Evolutionary conservation across 2,888 invertebrate genomes (phyloP).

Genomic region (Platycheirus albimanus): DNA sequence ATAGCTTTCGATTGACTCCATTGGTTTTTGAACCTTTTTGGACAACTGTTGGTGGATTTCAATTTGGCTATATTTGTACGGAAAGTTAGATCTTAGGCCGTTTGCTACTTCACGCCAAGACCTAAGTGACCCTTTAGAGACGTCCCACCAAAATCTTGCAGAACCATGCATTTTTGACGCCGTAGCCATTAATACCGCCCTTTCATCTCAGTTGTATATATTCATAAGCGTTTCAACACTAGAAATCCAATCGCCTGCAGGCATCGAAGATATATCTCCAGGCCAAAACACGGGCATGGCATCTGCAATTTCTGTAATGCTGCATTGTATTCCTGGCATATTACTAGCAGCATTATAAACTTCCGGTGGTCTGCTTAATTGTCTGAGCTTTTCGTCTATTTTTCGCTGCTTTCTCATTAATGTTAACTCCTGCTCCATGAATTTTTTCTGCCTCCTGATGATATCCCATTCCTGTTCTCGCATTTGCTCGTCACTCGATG

Average conservation of each 20-base stretch:
- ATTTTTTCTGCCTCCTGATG: too few species aligned
- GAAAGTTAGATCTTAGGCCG: not conserved
- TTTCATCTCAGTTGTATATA: constrained; percentile 14
- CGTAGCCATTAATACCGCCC: constrained; percentile 9
- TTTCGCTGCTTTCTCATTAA: too few species aligned
- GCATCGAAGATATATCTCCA: constrained; percentile 31
- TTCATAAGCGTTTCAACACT: not conserved
- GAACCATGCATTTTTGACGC: constrained; percentile 23
- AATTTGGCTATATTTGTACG: not conserved
- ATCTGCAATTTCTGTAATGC: too few species aligned
- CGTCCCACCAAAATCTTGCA: constrained; percentile 38
- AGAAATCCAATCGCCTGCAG: not conserved
- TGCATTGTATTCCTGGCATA: too few species aligned
- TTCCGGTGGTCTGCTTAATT: too few species aligned
- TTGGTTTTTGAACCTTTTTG: not conserved
- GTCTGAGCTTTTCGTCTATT: too few species aligned
- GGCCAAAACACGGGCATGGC: constrained; percentile 36
- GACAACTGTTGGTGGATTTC: constrained; percentile 2
- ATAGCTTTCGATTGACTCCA: constrained; percentile 12
- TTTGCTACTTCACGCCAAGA: constrained; percentile 6
- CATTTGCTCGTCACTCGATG: too few species aligned
- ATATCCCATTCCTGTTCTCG: too few species aligned
- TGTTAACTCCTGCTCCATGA: too few species aligned
- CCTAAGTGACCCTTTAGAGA: not conserved
- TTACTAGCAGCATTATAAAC: too few species aligned